Evolutionary conservation across 1,140 invertebrate genomes (phyloP).

Genomic region (Hormaphis cornu): DNA sequence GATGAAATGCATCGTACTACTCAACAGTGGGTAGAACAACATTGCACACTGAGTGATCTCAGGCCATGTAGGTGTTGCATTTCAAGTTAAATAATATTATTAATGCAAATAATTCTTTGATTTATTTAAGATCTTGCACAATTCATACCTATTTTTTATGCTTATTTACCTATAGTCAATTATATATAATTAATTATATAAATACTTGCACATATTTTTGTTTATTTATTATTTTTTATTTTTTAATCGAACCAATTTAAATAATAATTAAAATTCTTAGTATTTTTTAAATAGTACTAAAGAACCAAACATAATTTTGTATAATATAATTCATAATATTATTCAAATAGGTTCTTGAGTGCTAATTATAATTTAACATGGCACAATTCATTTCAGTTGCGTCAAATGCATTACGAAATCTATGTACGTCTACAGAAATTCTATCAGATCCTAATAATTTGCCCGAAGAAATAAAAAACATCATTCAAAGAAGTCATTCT

Average conservation of each 20-base stretch:
- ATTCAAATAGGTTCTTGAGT: no score
- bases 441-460: conserved; percentile 75
- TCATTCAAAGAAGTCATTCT: conserved; percentile 12
- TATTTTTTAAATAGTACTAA: no score
- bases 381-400: conserved; percentile 83
- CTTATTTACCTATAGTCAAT: background rate
- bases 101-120: background rate
- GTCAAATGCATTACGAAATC: conserved; percentile 76
- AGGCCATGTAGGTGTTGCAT: conserved; percentile 63
- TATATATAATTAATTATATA: no score
- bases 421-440: conserved; percentile 89
- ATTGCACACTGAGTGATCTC: conserved; percentile 85
- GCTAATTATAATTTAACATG: conserved; percentile 37
- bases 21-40: conserved; percentile 87
- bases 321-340: no score
- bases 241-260: no score
- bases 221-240: no score
- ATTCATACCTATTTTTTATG: background rate
- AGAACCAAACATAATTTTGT: no score
- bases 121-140: background rate
- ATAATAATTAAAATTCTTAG: no score
- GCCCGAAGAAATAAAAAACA: conserved; percentile 64
- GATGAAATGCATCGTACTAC: conserved; percentile 88
- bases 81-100: background rate
- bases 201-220: no score